A percentile compares a stretch with the other conserved stretches of the same genome.
These are phyloP conservation scores for Choloepus hoffmanni DNA, from an alignment of 2,113 vertebrate species.

Conservation along the genomic window DNA sequence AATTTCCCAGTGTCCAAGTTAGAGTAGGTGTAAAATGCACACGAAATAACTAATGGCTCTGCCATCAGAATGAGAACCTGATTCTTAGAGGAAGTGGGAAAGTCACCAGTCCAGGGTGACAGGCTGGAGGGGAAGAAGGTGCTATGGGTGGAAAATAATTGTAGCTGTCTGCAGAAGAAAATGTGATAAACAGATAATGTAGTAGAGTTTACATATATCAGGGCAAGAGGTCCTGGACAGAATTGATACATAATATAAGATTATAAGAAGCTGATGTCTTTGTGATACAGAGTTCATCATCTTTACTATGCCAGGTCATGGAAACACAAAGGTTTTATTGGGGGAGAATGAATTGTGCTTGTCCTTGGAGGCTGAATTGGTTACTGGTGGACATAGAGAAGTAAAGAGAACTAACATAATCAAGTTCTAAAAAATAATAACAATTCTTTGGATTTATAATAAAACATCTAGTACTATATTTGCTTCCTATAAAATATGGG, in stretches of 20 bases:
- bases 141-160: not conserved
- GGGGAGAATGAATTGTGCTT: not conserved
- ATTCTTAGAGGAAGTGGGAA: not conserved
- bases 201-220: not conserved
- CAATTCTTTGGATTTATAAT: not conserved
- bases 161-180: not conserved
- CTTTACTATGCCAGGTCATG: not conserved
- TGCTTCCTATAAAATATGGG: not conserved
- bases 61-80: rapidly evolving
- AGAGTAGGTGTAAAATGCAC: not conserved
- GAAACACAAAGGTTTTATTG: not conserved
- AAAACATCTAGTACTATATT: not conserved
- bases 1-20: not conserved
- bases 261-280: not conserved
- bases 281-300: not conserved
- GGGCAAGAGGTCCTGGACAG: not conserved
- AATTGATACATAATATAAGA: not conserved
- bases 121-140: not conserved
- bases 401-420: not conserved
- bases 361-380: not conserved
- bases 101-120: not conserved
- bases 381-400: not conserved
- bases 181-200: not conserved
- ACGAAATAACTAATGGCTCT: not conserved
- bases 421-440: not conserved